A percentile compares a stretch with the other conserved stretches of the same genome.
Evolutionary conservation across 2,797 vertebrate genomes (phyloP).

Genomic region (Hippocampus kuda): DNA sequence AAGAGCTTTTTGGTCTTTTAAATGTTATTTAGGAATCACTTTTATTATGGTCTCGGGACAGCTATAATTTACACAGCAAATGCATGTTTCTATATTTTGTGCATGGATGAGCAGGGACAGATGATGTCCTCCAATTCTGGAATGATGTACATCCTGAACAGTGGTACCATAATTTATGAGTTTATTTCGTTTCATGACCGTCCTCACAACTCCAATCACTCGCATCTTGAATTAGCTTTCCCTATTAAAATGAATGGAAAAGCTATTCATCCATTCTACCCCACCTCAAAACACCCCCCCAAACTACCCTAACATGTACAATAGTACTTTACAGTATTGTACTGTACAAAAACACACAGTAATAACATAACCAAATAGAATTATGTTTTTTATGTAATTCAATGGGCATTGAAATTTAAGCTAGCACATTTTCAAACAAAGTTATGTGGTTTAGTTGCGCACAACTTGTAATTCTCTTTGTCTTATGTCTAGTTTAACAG

Average conservation of each 20-base stretch:
- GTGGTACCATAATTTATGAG: not conserved
- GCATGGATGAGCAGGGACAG: not conserved
- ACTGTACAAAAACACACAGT: not conserved
- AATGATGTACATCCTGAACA: not conserved
- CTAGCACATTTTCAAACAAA: not conserved
- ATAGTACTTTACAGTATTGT: not conserved
- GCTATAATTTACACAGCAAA: not conserved
- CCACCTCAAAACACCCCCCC: too few species aligned
- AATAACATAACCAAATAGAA: not conserved
- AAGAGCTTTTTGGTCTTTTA: not conserved
- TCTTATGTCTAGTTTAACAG: not conserved
- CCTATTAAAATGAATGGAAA: not conserved
- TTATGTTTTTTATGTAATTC: not conserved
- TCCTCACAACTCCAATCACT: not conserved
- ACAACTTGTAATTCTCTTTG: not conserved
- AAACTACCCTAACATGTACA: not conserved
- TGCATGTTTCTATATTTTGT: not conserved
- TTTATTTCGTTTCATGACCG: not conserved
- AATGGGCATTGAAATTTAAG: not conserved
- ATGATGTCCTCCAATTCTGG: not conserved
- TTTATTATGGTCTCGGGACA: not conserved
- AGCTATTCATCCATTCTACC: not conserved
- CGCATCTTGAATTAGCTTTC: not conserved
- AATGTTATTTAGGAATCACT: not conserved
- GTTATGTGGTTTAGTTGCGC: not conserved